Percentiles rank a stretch among this genome's conserved stretches.
These are phyloP conservation scores for Vireo griseus DNA, from an alignment of 2,797 vertebrate genomes.

Conservation along the genomic window DNA sequence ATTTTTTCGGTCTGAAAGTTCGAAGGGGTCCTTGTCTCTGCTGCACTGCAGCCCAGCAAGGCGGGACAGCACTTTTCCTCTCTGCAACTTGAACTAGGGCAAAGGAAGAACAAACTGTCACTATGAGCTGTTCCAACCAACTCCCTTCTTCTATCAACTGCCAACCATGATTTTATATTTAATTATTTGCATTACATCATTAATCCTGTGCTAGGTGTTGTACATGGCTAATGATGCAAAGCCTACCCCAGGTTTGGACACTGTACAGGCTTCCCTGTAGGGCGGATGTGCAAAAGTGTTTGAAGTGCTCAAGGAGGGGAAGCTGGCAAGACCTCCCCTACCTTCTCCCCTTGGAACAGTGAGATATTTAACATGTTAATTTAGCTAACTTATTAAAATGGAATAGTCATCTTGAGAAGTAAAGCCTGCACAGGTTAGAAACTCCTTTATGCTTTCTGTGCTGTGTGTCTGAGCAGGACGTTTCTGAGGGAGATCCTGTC, in stretches of 20 bases:
- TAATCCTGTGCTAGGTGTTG: not conserved
- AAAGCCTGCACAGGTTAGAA: not conserved
- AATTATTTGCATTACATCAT: slow-evolving; percentile 49
- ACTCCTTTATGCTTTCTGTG: not conserved
- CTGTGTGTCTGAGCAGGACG: not conserved
- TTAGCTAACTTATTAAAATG: not conserved
- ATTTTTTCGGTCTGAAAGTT: not conserved
- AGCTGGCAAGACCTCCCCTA: not conserved
- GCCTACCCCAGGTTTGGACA: not conserved
- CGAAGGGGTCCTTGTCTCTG: not conserved
- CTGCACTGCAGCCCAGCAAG: not conserved
- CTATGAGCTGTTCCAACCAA: slow-evolving; percentile 30
- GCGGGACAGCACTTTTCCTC: not conserved
- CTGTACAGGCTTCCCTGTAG: not conserved
- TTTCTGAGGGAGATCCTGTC: not conserved
- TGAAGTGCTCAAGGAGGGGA: not conserved
- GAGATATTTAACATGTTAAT: not conserved
- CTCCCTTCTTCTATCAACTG: slow-evolving; percentile 41
- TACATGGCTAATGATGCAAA: not conserved
- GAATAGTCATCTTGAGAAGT: not conserved
- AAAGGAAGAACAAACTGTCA: slow-evolving; percentile 15
- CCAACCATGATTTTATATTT: slow-evolving; percentile 16
- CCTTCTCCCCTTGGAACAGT: not conserved
- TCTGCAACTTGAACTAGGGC: not conserved
- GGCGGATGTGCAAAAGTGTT: not conserved